Conservation (phyloP, 92 coral and sea anemone species). For the Palythoa grandiflora region DNA sequence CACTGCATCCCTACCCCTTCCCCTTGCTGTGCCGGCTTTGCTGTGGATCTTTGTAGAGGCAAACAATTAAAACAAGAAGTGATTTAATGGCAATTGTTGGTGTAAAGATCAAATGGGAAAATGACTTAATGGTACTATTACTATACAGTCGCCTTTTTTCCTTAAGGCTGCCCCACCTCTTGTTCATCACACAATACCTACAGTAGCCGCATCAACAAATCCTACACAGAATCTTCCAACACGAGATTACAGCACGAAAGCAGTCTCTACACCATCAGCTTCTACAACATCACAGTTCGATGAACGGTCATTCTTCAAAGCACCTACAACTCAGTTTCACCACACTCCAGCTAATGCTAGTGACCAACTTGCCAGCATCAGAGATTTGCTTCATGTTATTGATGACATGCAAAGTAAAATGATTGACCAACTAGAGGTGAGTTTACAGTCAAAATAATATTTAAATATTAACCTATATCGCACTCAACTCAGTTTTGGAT, state of each 20-base stretch:
- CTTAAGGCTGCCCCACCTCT: slow-evolving; percentile 88
- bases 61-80: no score
- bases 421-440: slow-evolving; percentile 92
- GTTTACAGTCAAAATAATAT: not conserved
- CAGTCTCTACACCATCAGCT: slow-evolving; percentile 45
- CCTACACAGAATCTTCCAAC: slow-evolving; percentile 16
- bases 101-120: no score
- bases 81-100: no score
- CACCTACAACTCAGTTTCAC: slow-evolving; percentile 49
- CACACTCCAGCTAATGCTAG: slow-evolving; percentile 72
- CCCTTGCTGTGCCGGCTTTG: no score
- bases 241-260: slow-evolving; percentile 35
- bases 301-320: slow-evolving; percentile 59
- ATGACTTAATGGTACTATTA: no score
- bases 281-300: slow-evolving; percentile 24
- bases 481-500: no score
- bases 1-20: no score
- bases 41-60: no score
- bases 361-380: slow-evolving; percentile 68
- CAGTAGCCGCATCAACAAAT: slow-evolving; percentile 22
- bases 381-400: slow-evolving; percentile 80
- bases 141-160: not conserved
- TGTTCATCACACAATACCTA: slow-evolving; percentile 10
- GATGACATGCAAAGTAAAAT: slow-evolving; percentile 83
- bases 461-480: no score